Evolutionary conservation across 2,888 invertebrate genomes (phyloP), one percentile per base, ranked within the genome.

Genomic region (Vannuccia rotundouncinata): DNA sequence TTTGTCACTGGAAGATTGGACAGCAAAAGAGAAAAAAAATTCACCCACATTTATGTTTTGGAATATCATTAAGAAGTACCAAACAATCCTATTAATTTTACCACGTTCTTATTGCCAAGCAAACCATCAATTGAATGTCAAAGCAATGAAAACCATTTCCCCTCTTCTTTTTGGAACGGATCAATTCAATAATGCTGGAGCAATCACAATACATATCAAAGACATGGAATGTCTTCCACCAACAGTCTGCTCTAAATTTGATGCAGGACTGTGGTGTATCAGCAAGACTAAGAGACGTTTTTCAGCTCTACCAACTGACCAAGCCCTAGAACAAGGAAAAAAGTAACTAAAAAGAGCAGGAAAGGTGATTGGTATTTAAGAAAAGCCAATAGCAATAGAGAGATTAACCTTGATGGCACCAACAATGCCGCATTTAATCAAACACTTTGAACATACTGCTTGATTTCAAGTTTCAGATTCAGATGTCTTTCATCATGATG

Each of bases 101-200:
- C 66, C 25, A 66, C 66, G 66, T 66, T 66, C 66, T 66, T 66
- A 66, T 66, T 27, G 66, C 25, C 66, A 66, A 66, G 66, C 66
- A 66, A 66, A 66, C 25, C 25, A 66, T 66, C 66, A 66, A 66
- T 66, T 66, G 66, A 66, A 66, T 66, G 66, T 66, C 66, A 17
- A 66, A 66, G 66, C 66, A 66, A 66, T 66, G 66, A 66, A 66
- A 27, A 27, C 66, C 25, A 66, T 66, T 66, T 66, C 66, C 66
- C 66, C 66, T 66, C 66, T 66, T 66, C 45, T 66, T 66, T 66
- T 66, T 66, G 66, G 66, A 66, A 66, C 66, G 66, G 66, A 66
- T 66, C 66, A 66, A 5, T 66, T 66, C 25, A 66, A 66, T 66
- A 22, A 66, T 5, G 66, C 66, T 66, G 22, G 66, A 66, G 66